Evolutionary conservation across 2,797 vertebrate genomes (phyloP).

Genomic region (Acrossocheilus wenchowensis): DNA sequence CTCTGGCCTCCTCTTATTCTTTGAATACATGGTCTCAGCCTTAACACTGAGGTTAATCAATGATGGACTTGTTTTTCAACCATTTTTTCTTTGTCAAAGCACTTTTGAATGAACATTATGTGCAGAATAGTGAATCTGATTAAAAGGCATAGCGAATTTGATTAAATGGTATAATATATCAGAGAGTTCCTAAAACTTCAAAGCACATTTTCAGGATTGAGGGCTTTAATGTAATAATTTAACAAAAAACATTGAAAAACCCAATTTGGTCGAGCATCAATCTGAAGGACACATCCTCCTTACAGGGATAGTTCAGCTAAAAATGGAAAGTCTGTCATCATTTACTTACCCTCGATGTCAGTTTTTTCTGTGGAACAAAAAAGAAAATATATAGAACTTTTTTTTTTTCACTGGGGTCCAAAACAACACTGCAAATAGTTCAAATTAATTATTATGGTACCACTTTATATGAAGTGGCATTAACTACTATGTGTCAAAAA

Average conservation of each 20-base stretch:
- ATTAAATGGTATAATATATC: not conserved
- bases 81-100: not conserved
- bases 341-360: not conserved
- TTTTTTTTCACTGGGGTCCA: too few relatives aligned
- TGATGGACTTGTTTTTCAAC: not conserved
- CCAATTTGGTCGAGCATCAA: not conserved
- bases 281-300: not conserved
- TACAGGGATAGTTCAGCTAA: not conserved
- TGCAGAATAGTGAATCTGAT: not conserved
- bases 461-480: too few relatives aligned
- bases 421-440: too few relatives aligned
- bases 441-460: too few relatives aligned
- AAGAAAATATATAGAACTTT: not conserved
- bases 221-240: not conserved
- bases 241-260: not conserved
- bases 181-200: not conserved
- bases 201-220: not conserved
- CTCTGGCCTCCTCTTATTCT: not conserved
- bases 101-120: not conserved
- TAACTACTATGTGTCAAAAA: too few relatives aligned
- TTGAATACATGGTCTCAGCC: not conserved
- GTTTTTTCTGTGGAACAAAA: not conserved
- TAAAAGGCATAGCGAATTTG: not conserved
- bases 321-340: not conserved
- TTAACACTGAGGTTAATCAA: conserved; percentile 5